These are phyloP conservation scores for Metaphire vulgaris DNA, from an alignment of 1,140 invertebrate species.

Conservation along the genomic window DNA sequence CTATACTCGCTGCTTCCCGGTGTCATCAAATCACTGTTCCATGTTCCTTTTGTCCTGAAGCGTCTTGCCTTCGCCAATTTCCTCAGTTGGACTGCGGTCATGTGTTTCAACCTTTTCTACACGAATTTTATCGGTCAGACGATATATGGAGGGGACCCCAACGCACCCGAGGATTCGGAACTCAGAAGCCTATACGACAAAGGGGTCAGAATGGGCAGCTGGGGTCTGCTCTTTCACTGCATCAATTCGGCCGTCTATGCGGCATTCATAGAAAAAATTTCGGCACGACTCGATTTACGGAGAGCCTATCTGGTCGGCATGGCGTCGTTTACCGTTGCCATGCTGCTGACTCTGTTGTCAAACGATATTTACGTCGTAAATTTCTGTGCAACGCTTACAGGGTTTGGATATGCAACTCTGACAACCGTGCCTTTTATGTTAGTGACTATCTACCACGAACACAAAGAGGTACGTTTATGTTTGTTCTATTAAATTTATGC, in stretches of 20 bases:
- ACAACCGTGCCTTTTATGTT: slow-evolving; percentile 55
- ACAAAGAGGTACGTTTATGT: slow-evolving; percentile 47
- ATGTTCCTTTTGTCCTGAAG: slow-evolving; percentile 49
- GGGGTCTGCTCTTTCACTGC: slow-evolving; percentile 55
- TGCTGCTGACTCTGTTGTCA: slow-evolving; percentile 51
- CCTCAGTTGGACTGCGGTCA: slow-evolving; percentile 52
- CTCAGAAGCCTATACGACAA: slow-evolving; percentile 51
- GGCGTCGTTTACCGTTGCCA: slow-evolving; percentile 47
- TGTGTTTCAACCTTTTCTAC: slow-evolving; percentile 55
- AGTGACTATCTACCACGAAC: slow-evolving; percentile 51
- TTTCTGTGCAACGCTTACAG: slow-evolving; percentile 51
- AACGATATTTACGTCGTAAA: slow-evolving; percentile 48
- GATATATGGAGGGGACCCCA: slow-evolving; percentile 54
- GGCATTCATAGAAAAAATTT: slow-evolving; percentile 51
- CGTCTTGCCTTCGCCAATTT: slow-evolving; percentile 46
- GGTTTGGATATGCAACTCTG: slow-evolving; percentile 53
- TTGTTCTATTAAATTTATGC: slow-evolving; percentile 5
- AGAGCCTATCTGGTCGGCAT: slow-evolving; percentile 51
- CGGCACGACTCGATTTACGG: slow-evolving; percentile 44
- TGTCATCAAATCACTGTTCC: slow-evolving; percentile 36
- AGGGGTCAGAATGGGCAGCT: slow-evolving; percentile 56
- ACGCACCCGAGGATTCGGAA: slow-evolving; percentile 43
- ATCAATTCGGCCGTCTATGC: slow-evolving; percentile 52
- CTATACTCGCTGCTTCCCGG: slow-evolving; percentile 37
- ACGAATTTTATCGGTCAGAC: slow-evolving; percentile 56